Evolutionary conservation across 2,797 vertebrate genomes (phyloP), one percentile per base, ranked within the genome.

Genomic region (Mus spretus): DNA sequence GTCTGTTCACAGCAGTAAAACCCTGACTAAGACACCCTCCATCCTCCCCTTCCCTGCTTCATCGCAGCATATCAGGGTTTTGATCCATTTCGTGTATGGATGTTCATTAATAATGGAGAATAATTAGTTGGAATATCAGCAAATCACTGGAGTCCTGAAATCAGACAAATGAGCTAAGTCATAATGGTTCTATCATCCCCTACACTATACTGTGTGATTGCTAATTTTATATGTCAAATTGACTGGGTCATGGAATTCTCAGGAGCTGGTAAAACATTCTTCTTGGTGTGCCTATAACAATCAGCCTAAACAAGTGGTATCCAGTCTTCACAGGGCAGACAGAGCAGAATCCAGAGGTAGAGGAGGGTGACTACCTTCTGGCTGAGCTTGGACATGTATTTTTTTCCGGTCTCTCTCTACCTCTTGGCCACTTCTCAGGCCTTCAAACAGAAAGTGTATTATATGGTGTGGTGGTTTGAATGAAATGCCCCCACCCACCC

Each of bases 81-180:
- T 10, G 22, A 89, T 75, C 44, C 47, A 19, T 84, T 84, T 37
- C 13, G 1, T 47, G 3, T 78, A 84, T 9, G 50, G 79, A 93
- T 59, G 88, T 84, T 79, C 28, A 57, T 82, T 89, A 78, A 75
- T n/a, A 57, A 26, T 88, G 77, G 44, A 90, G 78, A 94, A 78
- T 74, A 94, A 78, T 74, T 90, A 81, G 34, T 87, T 59, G 44
- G 28, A 93, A 88, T 28, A 83, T 83, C 65, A 84, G 47, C 19
- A 80, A 94, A 80, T 37, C 65, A 8, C 89, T 80, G 9, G 59
- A 65, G 59, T 4, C 37, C 57, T 81, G 65, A 70, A 81, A 90
- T 85, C 31, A 90, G 90, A 77, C 80, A 81, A 70, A 90, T 28
- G 63, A 74, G 34, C 75, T 55, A 90, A 79, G 44, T 65, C 67